These are phyloP conservation scores for Gymnocypris eckloni DNA, from an alignment of 2,797 vertebrate genomes.

Conservation along the genomic window DNA sequence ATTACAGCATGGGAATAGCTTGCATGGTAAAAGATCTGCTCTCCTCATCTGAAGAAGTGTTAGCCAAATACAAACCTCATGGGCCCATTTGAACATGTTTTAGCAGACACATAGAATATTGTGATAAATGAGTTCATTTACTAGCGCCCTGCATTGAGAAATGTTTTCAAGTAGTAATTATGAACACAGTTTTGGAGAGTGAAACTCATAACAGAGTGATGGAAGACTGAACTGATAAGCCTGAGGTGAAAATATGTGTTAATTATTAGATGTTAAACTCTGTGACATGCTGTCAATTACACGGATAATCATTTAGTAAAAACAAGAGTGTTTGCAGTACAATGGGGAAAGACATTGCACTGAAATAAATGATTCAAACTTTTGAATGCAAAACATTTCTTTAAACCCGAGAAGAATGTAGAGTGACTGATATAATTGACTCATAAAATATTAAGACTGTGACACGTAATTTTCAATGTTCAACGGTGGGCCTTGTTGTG, in stretches of 20 bases:
- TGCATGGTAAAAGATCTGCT: neutral
- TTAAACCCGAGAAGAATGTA: neutral
- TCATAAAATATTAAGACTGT: constrained; percentile 1
- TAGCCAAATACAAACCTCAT: neutral
- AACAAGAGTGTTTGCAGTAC: neutral
- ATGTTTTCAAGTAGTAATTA: constrained; percentile 3
- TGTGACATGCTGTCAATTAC: neutral
- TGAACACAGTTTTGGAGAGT: neutral
- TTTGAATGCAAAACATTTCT: neutral
- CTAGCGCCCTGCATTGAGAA: neutral
- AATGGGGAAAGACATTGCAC: neutral
- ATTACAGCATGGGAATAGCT: constrained; percentile 58
- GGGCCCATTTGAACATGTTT: neutral
- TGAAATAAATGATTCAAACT: neutral
- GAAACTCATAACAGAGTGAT: neutral
- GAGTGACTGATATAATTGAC: constrained; percentile 11
- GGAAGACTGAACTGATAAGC: neutral
- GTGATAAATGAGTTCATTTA: constrained; percentile 12
- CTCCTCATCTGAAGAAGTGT: neutral
- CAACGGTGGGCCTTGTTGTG: neutral
- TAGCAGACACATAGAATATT: neutral
- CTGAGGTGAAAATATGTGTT: neutral
- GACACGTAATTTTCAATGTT: neutral
- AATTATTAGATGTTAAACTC: neutral
- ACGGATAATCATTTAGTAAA: neutral